These are phyloP conservation scores for Chelonus formosanus DNA, from an alignment of 2,888 invertebrate genomes.

Conservation along the genomic window DNA sequence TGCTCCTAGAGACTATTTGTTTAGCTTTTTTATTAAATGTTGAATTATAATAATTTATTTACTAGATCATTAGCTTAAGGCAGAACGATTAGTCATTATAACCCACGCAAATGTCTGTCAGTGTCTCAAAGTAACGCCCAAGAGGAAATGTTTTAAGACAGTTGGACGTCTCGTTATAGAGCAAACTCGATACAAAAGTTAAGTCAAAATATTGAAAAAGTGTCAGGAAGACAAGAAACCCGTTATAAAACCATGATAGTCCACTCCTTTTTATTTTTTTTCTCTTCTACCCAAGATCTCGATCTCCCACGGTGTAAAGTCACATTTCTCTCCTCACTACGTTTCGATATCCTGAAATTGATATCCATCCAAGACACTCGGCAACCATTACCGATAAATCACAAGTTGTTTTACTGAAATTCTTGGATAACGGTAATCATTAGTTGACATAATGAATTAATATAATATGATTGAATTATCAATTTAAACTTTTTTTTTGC, in stretches of 20 bases:
- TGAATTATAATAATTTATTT: constrained; percentile 10
- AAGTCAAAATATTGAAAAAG: constrained; percentile 22
- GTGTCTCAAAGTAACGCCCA: constrained; percentile 18
- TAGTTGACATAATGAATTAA: constrained; percentile 21
- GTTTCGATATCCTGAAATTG: constrained; percentile 16
- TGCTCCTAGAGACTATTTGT: no score
- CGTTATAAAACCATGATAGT: constrained; percentile 11
- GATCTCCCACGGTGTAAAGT: constrained; percentile 23
- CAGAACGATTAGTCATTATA: constrained; percentile 19
- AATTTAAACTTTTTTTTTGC: no score
- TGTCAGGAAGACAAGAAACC: neutral
- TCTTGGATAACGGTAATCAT: constrained; percentile 44
- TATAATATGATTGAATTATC: constrained; percentile 46
- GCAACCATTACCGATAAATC: constrained; percentile 23
- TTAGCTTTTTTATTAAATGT: neutral
- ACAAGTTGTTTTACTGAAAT: neutral
- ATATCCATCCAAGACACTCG: constrained; percentile 9
- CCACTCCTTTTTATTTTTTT: neutral
- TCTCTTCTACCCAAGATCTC: constrained; percentile 7
- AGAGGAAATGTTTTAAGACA: constrained; percentile 22
- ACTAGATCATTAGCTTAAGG: constrained; percentile 17
- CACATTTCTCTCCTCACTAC: constrained; percentile 17
- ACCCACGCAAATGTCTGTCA: constrained; percentile 28
- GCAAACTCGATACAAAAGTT: constrained; percentile 17
- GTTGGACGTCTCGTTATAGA: constrained; percentile 16